These are phyloP conservation scores for Sceliomorpha sp. DNA, from an alignment of 2,888 invertebrate genomes.

Conservation along the genomic window DNA sequence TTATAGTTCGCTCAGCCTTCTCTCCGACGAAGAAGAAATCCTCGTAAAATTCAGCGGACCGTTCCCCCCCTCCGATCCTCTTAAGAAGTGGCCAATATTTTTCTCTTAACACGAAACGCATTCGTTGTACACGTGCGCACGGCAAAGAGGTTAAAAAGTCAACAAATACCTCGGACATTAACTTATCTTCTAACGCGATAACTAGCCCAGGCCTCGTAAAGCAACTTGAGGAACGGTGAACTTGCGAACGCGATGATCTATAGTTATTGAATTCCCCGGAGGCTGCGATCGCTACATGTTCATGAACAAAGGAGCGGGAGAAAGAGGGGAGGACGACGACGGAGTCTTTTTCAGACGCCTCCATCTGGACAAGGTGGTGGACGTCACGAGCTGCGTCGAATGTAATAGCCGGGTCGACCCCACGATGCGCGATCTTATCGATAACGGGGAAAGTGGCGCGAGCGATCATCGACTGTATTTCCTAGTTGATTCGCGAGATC, in stretches of 20 bases:
- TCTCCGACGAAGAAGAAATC: no score
- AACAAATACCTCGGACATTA: slow-evolving; percentile 33
- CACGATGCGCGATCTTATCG: slow-evolving; percentile 65
- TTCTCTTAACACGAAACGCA: no score
- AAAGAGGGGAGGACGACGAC: slow-evolving; percentile 6
- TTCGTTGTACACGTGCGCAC: background rate
- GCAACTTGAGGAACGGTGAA: slow-evolving; percentile 60
- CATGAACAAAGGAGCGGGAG: slow-evolving; percentile 42
- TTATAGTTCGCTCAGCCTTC: no score
- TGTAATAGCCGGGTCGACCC: slow-evolving; percentile 28
- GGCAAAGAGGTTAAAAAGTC: slow-evolving; percentile 29
- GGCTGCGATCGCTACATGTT: slow-evolving; percentile 58
- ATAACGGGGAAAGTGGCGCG: slow-evolving; percentile 67
- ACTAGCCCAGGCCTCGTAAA: slow-evolving; percentile 40
- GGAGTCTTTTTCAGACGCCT: slow-evolving; percentile 23
- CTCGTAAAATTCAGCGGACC: no score
- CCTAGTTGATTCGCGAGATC: slow-evolving; percentile 63
- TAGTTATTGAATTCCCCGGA: slow-evolving; percentile 71
- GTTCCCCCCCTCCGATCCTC: no score
- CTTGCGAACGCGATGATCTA: slow-evolving; percentile 69
- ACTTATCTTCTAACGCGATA: slow-evolving; percentile 40
- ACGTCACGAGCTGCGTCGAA: slow-evolving; percentile 39
- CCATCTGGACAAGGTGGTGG: slow-evolving; percentile 26
- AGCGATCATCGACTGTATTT: slow-evolving; percentile 68
- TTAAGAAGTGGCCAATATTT: no score